Evolutionary conservation across 1,140 invertebrate species (phyloP).

Genomic region (Zaprionus kolodkinae): DNA sequence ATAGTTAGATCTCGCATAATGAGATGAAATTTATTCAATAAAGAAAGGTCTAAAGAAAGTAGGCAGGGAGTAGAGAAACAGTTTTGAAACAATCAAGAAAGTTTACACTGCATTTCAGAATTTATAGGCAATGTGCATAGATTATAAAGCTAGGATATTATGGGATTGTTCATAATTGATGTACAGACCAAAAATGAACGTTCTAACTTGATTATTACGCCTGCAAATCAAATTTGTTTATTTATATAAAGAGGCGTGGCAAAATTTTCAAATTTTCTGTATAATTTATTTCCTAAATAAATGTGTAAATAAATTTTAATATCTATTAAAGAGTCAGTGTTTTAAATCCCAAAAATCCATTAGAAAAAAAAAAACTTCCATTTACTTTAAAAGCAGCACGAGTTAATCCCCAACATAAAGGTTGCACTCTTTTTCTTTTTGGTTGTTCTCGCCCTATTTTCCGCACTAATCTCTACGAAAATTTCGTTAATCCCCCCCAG

Average conservation of each 20-base stretch:
- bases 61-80: neutral
- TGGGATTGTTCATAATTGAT: no score
- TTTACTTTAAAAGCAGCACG: neutral
- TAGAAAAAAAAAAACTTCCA: neutral
- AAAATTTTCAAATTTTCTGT: no score
- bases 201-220: no score
- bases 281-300: no score
- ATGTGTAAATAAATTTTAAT: no score
- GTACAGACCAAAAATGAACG: no score
- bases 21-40: neutral
- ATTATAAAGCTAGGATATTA: no score
- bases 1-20: neutral
- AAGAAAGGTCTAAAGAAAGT: neutral
- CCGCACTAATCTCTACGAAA: conserved; percentile 6
- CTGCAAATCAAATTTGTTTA: no score
- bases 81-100: neutral
- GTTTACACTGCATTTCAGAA: no score
- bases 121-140: no score
- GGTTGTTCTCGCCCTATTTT: neutral
- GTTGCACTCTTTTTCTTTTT: neutral
- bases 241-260: no score
- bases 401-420: neutral
- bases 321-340: no score
- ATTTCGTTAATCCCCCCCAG: conserved; percentile 3
- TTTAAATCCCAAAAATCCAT: neutral